Evolutionary conservation across 2,888 invertebrate genomes (phyloP).

Genomic region (Zygothrica quintamaculata): DNA sequence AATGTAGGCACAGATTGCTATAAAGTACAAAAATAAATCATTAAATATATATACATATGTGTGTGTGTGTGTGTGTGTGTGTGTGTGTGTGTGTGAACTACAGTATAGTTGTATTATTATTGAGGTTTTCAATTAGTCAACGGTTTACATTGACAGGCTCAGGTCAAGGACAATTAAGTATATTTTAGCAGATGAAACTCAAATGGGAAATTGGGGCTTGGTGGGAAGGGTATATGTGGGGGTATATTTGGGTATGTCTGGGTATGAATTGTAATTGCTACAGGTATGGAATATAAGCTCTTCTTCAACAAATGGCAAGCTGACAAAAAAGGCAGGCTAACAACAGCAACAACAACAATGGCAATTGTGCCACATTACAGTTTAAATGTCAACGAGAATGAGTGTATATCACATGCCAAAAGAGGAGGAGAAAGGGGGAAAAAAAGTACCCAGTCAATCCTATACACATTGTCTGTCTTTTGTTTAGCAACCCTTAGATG

Average conservation of each 20-base stretch:
- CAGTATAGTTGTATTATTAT: conserved; percentile 10
- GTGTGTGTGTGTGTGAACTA: background rate
- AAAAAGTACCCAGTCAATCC: conserved; percentile 9
- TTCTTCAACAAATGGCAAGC: conserved; percentile 36
- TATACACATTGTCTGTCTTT: conserved; percentile 19
- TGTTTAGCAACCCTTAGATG: conserved; percentile 51
- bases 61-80: background rate
- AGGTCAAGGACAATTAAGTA: conserved; percentile 64
- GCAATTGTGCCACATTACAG: conserved; percentile 29
- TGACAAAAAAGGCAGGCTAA: conserved; percentile 28
- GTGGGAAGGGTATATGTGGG: too few species aligned
- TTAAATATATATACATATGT: too few species aligned
- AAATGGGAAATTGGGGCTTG: conserved; percentile 3
- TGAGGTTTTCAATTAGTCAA: conserved; percentile 40
- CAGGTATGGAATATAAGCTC: conserved; percentile 1
- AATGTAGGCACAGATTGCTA: conserved; percentile 89
- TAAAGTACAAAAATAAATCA: background rate
- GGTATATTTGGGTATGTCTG: background rate
- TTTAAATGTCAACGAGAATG: conserved; percentile 53
- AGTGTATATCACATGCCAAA: conserved; percentile 46
- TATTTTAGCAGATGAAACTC: conserved; percentile 24
- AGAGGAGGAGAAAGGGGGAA: too few species aligned
- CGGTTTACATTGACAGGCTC: conserved; percentile 25
- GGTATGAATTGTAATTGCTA: too few species aligned
- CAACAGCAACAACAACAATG: conserved; percentile 17